phyloP scores from a whole-genome alignment of 2,888 invertebrate species.

The Aspidiotus rigidus region DNA sequence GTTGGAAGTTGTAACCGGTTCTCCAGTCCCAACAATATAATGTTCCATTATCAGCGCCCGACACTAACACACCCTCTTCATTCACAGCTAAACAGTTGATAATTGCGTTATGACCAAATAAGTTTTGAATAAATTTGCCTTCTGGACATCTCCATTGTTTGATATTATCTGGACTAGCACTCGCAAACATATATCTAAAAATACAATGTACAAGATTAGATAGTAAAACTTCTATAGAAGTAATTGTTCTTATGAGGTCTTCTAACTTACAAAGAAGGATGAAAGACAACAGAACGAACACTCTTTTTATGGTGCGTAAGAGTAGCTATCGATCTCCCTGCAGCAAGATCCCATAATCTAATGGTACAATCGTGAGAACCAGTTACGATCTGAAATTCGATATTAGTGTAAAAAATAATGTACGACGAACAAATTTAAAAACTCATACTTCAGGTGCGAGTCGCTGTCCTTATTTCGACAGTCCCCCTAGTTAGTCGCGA shows the following conservation, averaged over 20 bases:
- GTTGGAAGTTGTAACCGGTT: constrained; percentile 97
- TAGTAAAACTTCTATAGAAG: not conserved
- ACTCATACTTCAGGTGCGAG: too few species aligned
- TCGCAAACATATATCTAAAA: constrained; percentile 80
- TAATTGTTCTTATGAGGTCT: not conserved
- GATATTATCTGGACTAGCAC: constrained; percentile 96
- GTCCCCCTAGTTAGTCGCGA: too few species aligned
- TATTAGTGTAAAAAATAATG: not conserved
- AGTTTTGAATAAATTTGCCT: constrained; percentile 91
- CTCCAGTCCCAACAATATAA: constrained; percentile 98
- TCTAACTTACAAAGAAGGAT: constrained; percentile 57
- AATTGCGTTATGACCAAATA: constrained; percentile 94
- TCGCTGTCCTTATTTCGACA: too few species aligned
- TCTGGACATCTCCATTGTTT: constrained; percentile 99
- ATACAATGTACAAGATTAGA: constrained; percentile 12
- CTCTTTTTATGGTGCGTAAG: constrained; percentile 98
- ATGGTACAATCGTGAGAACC: constrained; percentile 95
- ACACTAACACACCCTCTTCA: constrained; percentile 88
- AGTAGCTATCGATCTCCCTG: constrained; percentile 86
- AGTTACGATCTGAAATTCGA: constrained; percentile 60
- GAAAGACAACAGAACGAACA: constrained; percentile 66
- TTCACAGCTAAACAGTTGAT: constrained; percentile 94
- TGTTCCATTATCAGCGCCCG: constrained; percentile 96
- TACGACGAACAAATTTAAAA: too few species aligned
- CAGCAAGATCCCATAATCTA: constrained; percentile 93